Conservation (phyloP, 2,113 vertebrate species). For the Edolisoma coerulescens region DNA sequence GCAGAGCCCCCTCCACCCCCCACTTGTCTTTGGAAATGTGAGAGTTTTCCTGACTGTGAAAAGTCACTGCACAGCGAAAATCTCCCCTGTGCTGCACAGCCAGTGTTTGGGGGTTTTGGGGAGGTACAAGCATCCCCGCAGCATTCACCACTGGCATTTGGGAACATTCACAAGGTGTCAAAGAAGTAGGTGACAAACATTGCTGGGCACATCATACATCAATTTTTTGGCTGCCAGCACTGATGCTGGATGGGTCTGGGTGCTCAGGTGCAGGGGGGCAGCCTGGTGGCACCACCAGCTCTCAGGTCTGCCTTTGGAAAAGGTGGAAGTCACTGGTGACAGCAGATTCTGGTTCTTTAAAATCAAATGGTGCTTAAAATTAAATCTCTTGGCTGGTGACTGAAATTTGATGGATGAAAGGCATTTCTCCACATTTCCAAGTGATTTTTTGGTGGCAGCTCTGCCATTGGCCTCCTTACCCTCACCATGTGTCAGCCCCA, state of each 20-base stretch:
- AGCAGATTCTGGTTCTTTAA: not conserved
- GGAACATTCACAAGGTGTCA: not conserved
- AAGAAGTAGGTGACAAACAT: not conserved
- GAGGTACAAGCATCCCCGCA: not conserved
- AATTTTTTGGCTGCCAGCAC: not conserved
- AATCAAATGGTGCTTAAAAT: slow-evolving; percentile 32
- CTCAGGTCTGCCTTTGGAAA: not conserved
- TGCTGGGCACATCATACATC: too few relatives aligned
- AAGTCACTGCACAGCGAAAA: not conserved
- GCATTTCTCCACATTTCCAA: not conserved
- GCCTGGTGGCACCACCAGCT: not conserved
- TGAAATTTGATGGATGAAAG: slow-evolving; percentile 12
- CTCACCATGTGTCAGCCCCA: accelerated
- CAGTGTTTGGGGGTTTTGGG: not conserved
- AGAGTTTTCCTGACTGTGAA: not conserved
- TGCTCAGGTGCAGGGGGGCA: not conserved
- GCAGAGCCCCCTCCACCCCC: not conserved
- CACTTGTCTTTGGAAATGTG: not conserved
- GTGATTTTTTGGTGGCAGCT: not conserved
- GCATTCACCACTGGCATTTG: not conserved
- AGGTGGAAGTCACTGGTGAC: not conserved
- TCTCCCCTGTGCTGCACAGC: too few relatives aligned
- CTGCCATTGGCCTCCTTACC: not conserved
- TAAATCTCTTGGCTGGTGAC: not conserved
- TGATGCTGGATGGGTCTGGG: not conserved